These are phyloP conservation scores for Spodoptera frugiperda DNA, from an alignment of 1,140 invertebrate genomes.

Conservation along the genomic window DNA sequence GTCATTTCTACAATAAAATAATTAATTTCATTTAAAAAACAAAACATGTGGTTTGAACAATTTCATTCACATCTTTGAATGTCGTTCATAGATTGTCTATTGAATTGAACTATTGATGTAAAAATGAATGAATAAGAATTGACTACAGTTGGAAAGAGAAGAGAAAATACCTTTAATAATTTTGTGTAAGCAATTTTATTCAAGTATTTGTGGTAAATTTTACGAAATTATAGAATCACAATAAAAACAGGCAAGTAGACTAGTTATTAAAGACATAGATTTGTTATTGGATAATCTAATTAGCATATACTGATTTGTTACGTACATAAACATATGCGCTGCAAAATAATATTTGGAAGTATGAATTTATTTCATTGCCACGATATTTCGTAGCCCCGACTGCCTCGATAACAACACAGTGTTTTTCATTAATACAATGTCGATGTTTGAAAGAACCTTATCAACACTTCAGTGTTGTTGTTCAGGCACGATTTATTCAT, in stretches of 20 bases:
- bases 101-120: slow-evolving; percentile 29
- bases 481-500: no score
- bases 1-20: no score
- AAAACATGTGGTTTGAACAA: background rate
- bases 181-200: slow-evolving; percentile 9
- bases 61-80: background rate
- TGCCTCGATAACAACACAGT: background rate
- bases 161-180: slow-evolving; percentile 3
- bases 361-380: background rate
- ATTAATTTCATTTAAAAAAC: background rate
- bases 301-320: slow-evolving; percentile 10
- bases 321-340: slow-evolving; percentile 44
- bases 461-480: no score
- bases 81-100: background rate
- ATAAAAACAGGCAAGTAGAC: slow-evolving; percentile 19
- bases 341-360: slow-evolving; percentile 9
- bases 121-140: slow-evolving; percentile 15
- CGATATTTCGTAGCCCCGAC: background rate
- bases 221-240: slow-evolving; percentile 13
- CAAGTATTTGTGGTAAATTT: slow-evolving; percentile 8
- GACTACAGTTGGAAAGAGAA: slow-evolving; percentile 1
- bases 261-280: background rate
- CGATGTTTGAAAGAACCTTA: no score
- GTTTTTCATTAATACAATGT: background rate
- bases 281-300: slow-evolving; percentile 13